These are phyloP conservation scores for Eulemur macaco DNA, from an alignment of 2,113 vertebrate genomes.

Conservation along the genomic window DNA sequence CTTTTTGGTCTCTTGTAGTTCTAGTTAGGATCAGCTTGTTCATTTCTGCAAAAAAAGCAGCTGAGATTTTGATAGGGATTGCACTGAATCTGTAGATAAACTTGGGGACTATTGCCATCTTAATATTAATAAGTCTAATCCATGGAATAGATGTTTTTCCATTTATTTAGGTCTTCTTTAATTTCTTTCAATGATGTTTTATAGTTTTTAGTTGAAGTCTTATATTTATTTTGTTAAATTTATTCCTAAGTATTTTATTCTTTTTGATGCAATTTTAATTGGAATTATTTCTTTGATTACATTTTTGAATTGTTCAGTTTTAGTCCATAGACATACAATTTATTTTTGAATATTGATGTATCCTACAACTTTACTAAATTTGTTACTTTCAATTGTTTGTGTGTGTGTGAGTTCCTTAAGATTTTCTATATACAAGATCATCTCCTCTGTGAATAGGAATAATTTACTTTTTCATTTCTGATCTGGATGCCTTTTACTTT, in stretches of 20 bases:
- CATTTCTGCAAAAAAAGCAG: neutral
- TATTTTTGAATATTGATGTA: neutral
- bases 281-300: neutral
- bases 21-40: neutral
- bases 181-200: neutral
- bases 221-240: neutral
- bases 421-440: constrained; percentile 1
- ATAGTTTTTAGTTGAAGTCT: neutral
- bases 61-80: neutral
- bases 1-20: neutral
- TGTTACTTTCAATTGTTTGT: neutral
- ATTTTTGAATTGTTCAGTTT: constrained; percentile 3
- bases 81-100: neutral
- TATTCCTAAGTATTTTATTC: neutral
- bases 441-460: neutral
- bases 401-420: neutral
- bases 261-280: neutral
- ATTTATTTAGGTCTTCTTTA: neutral
- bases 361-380: neutral
- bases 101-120: neutral
- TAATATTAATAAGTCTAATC: neutral
- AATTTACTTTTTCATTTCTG: neutral
- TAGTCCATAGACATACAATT: neutral
- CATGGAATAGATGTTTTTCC: neutral
- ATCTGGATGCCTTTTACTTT: neutral